Conservation (phyloP, 2,888 invertebrate genomes). For the Didymodactylos carnosus region DNA sequence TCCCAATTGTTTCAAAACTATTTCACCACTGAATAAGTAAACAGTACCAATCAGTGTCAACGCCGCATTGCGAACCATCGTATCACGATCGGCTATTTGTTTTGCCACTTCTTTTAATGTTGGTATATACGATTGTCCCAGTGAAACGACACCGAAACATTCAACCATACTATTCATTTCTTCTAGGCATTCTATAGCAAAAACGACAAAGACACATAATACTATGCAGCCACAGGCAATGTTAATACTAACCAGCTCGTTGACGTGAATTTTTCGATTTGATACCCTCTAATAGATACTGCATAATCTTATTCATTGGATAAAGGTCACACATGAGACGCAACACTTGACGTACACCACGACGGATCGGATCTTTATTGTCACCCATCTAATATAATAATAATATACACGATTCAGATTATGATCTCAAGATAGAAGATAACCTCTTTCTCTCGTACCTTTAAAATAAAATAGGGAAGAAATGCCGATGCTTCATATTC, state of each 20-base stretch:
- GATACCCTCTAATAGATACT: conserved; percentile 74
- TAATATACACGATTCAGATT: too few relatives aligned
- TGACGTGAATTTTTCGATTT: conserved; percentile 91
- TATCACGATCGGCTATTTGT: conserved; percentile 85
- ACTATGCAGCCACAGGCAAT: not conserved
- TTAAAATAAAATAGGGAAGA: conserved; percentile 81
- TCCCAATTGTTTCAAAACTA: conserved; percentile 70
- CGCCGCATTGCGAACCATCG: conserved; percentile 79
- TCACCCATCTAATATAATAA: conserved; percentile 62
- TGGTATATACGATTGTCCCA: conserved; percentile 41
- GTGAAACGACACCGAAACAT: conserved; percentile 58
- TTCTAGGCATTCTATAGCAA: conserved; percentile 59
- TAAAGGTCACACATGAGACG: conserved; percentile 65
- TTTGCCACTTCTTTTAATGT: conserved; percentile 73
- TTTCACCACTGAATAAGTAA: conserved; percentile 71
- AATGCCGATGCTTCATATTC: conserved; percentile 80
- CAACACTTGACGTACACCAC: conserved; percentile 64
- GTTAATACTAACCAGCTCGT: conserved; percentile 46
- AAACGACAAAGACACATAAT: not conserved
- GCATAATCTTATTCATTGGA: conserved; percentile 67
- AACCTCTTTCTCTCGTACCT: too few relatives aligned
- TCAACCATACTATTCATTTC: conserved; percentile 68
- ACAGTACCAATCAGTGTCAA: conserved; percentile 76
- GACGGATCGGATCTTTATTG: conserved; percentile 77
- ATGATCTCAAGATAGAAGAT: too few relatives aligned